Conservation (phyloP, 2,888 invertebrate genomes). For the Yponomeuta plumbellus region DNA sequence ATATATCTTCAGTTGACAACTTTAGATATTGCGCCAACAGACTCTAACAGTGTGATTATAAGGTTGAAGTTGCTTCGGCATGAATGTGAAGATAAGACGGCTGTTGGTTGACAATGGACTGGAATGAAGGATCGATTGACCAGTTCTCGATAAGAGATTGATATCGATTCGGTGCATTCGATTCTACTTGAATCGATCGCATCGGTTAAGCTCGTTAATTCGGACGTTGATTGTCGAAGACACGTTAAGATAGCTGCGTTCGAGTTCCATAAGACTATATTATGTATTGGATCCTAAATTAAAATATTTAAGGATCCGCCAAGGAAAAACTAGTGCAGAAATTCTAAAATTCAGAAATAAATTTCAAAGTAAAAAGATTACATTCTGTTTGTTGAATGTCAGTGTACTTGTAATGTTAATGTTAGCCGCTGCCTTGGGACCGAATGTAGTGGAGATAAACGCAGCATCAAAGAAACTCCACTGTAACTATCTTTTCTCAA, state of each 20-base stretch:
- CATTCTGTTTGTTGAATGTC: too few species aligned
- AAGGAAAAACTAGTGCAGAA: too few species aligned
- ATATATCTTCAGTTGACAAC: slow-evolving; percentile 4
- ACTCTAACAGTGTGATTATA: neutral
- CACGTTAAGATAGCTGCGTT: neutral
- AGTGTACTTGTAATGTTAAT: too few species aligned
- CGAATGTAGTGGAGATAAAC: too few species aligned
- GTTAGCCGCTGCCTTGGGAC: too few species aligned
- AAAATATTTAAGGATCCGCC: too few species aligned
- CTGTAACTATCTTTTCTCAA: too few species aligned
- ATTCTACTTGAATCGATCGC: slow-evolving; percentile 34
- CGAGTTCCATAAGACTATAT: neutral
- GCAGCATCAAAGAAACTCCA: too few species aligned
- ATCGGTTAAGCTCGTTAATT: slow-evolving; percentile 47
- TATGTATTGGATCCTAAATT: neutral
- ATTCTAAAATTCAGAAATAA: too few species aligned
- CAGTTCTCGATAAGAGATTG: slow-evolving; percentile 47
- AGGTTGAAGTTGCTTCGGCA: neutral
- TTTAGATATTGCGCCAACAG: slow-evolving; percentile 2
- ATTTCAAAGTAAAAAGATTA: too few species aligned
- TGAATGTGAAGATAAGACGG: neutral
- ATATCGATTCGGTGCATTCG: slow-evolving; percentile 32
- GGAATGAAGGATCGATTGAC: slow-evolving; percentile 56
- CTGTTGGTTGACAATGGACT: slow-evolving; percentile 47
- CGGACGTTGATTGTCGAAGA: slow-evolving; percentile 40